A percentile compares a stretch with the other conserved stretches of the same genome.
Conservation (phyloP, 2,113 vertebrate genomes). For the Microtus montanus region DNA sequence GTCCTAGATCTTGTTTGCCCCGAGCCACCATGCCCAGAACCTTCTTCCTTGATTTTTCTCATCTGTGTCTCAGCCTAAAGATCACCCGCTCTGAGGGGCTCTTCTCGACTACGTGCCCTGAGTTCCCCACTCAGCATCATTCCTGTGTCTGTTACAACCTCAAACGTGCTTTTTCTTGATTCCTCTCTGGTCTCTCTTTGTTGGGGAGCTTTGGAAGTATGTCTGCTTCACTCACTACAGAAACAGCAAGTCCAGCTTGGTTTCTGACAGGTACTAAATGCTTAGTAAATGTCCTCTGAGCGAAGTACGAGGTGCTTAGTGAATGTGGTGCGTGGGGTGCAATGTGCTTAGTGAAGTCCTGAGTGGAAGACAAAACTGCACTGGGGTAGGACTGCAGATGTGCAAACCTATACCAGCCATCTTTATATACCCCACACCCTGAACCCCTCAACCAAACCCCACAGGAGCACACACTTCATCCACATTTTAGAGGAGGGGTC, state of each 20-base stretch:
- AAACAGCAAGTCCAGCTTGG: neutral
- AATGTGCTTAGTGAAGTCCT: neutral
- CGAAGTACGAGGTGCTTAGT: neutral
- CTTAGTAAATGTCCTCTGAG: neutral
- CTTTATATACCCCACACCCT: neutral
- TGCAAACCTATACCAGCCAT: neutral
- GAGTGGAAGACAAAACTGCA: neutral
- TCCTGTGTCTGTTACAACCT: neutral
- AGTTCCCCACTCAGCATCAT: neutral
- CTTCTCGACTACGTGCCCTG: neutral
- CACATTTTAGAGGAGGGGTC: neutral
- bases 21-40: neutral
- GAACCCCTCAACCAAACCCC: neutral
- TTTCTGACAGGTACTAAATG: neutral
- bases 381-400: neutral
- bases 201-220: neutral
- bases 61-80: neutral
- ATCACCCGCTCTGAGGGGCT: neutral
- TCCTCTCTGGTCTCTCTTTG: neutral
- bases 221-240: neutral
- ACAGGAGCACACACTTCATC: neutral
- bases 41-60: neutral
- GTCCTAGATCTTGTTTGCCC: no score
- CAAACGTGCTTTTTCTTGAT: neutral
- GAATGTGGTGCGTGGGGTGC: neutral